A percentile compares a stretch with the other conserved stretches of the same genome.
Evolutionary conservation across 2,888 invertebrate genomes (phyloP).

Genomic region (Cyaniris semiargus): DNA sequence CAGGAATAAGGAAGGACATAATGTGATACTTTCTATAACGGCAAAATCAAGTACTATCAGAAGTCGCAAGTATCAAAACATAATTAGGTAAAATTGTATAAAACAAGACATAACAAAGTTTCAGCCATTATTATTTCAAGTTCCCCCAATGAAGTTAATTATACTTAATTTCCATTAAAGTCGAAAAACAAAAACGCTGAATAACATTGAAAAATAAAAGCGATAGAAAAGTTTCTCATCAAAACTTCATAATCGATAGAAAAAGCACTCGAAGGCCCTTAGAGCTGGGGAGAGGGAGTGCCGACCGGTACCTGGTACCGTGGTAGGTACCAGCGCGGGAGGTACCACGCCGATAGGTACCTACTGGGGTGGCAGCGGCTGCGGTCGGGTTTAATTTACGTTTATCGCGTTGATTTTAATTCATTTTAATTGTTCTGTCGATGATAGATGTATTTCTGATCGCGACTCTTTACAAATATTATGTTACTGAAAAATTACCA

Average conservation of each 20-base stretch:
- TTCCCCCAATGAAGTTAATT: background rate
- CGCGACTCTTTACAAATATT: background rate
- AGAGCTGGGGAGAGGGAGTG: conserved; percentile 58
- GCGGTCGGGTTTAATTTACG: conserved; percentile 52
- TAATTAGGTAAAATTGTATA: background rate
- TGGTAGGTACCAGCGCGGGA: conserved; percentile 19
- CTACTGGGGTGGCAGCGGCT: conserved; percentile 34
- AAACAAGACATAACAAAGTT: background rate
- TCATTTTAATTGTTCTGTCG: background rate
- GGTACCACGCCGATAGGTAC: conserved; percentile 22
- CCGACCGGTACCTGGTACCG: conserved; percentile 59
- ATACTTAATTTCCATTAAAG: conserved; percentile 3
- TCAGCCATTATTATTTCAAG: background rate
- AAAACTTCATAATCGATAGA: conserved; percentile 35
- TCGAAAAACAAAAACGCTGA: conserved; percentile 21
- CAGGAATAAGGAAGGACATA: background rate
- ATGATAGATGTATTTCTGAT: background rate
- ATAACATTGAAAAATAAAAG: conserved; percentile 29
- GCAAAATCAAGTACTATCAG: too few relatives aligned
- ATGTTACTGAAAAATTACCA: background rate
- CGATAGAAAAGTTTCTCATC: conserved; percentile 31
- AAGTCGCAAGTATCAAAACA: background rate
- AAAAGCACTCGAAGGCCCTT: conserved; percentile 43
- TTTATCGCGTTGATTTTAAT: conserved; percentile 45
- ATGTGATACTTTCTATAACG: background rate